Evolutionary conservation across 35 echinoderm and acorn worm species (phyloP).

Genomic region (Apostichopus californicus): DNA sequence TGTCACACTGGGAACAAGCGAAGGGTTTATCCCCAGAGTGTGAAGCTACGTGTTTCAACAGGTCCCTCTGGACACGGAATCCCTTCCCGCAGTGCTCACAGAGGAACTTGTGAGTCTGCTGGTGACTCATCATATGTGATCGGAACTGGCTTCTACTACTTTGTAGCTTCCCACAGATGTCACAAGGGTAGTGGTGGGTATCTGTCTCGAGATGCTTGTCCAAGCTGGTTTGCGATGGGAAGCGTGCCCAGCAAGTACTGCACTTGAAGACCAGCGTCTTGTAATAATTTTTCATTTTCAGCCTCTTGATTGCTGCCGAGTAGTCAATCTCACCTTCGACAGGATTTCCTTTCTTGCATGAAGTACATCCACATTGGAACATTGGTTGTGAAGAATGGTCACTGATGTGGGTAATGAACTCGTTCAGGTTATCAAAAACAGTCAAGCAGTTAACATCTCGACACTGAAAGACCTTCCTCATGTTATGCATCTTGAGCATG

Average conservation of each 20-base stretch:
- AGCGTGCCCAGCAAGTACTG: conserved; percentile 84
- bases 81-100: conserved; percentile 83
- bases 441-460: conserved; percentile 60
- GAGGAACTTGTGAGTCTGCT: conserved; percentile 59
- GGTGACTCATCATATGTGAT: conserved; percentile 80
- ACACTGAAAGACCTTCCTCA: conserved; percentile 87
- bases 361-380: conserved; percentile 83
- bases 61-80: conserved; percentile 78
- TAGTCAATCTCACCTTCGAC: conserved; percentile 57
- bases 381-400: conserved; percentile 54
- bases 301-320: conserved; percentile 61
- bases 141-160: conserved; percentile 81
- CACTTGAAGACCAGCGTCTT: conserved; percentile 76
- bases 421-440: conserved; percentile 46
- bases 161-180: conserved; percentile 73
- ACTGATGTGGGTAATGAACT: conserved; percentile 67
- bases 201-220: conserved; percentile 69
- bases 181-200: conserved; percentile 79
- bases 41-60: conserved; percentile 76
- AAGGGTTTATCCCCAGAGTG: conserved; percentile 73
- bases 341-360: conserved; percentile 66
- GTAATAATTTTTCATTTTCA: conserved; percentile 88
- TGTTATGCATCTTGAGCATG: conserved; percentile 78
- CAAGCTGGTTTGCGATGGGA: conserved; percentile 71
- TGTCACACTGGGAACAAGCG: conserved; percentile 72